Evolutionary conservation across 1,140 invertebrate species (phyloP).

Genomic region (Neodiprion lecontei): DNA sequence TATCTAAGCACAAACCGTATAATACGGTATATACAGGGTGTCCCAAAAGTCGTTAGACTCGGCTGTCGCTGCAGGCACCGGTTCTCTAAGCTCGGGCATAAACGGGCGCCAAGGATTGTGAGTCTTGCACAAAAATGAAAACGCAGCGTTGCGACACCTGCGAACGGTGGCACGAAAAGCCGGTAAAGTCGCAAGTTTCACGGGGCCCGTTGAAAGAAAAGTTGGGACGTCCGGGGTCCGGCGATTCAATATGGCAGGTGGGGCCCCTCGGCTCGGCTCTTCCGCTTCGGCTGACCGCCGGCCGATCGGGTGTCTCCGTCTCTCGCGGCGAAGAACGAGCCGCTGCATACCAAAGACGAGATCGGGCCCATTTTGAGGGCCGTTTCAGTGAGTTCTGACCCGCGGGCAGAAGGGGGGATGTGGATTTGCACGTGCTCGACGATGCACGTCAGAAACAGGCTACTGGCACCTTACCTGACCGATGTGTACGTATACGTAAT

Average conservation of each 20-base stretch:
- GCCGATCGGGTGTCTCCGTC: neutral
- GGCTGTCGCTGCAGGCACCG: too few relatives aligned
- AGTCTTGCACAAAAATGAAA: neutral
- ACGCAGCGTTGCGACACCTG: neutral
- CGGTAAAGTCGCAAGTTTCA: neutral
- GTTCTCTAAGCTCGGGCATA: too few relatives aligned
- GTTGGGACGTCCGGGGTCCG: neutral
- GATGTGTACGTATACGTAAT: too few relatives aligned
- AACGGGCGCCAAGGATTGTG: too few relatives aligned
- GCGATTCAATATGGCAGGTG: conserved; percentile 31
- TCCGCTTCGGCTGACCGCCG: neutral
- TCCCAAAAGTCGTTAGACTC: too few relatives aligned
- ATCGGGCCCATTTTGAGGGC: conserved; percentile 6
- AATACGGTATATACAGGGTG: too few relatives aligned
- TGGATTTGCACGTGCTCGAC: conserved; percentile 8
- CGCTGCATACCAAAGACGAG: conserved; percentile 6
- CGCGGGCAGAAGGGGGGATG: neutral
- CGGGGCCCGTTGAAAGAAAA: neutral
- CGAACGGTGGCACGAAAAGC: neutral
- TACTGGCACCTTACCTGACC: too few relatives aligned
- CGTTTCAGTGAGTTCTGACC: neutral
- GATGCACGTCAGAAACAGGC: neutral
- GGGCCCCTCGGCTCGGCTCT: conserved; percentile 20
- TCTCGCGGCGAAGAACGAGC: neutral
- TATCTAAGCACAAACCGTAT: too few relatives aligned